These are phyloP conservation scores for Tachysurus vachellii DNA, from an alignment of 2,113 vertebrate genomes.

Conservation along the genomic window DNA sequence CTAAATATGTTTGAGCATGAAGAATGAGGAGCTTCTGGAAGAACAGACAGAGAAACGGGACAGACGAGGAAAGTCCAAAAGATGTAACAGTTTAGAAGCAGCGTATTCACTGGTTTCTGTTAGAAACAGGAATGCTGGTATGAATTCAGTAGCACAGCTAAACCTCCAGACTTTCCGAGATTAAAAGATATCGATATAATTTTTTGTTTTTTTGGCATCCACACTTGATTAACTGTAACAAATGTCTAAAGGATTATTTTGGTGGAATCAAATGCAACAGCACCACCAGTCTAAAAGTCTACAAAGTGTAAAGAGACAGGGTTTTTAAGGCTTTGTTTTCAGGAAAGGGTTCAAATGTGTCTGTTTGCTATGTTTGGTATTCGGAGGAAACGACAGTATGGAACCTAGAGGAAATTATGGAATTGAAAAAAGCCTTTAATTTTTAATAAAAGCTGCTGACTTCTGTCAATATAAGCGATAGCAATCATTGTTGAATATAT, in stretches of 20 bases:
- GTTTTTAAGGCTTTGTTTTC: not conserved
- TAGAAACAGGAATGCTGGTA: not conserved
- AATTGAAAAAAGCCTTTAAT: not conserved
- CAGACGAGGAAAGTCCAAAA: conserved; percentile 25
- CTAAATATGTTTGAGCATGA: conserved; percentile 69
- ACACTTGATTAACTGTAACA: not conserved
- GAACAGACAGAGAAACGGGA: conserved; percentile 10
- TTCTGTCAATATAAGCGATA: no score
- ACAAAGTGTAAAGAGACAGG: not conserved
- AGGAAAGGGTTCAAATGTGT: not conserved
- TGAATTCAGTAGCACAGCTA: not conserved
- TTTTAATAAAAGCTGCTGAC: no score
- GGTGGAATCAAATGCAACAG: not conserved
- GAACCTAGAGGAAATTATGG: not conserved
- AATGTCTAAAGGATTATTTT: not conserved
- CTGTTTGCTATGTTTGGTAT: not conserved
- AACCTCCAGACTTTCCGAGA: not conserved
- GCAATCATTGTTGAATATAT: no score
- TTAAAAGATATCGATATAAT: not conserved
- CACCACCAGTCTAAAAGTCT: not conserved
- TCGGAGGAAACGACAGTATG: not conserved
- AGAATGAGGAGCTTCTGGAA: conserved; percentile 59
- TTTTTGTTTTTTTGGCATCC: not conserved
- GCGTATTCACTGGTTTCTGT: not conserved
- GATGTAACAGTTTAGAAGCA: not conserved